Base-by-base conservation (phyloP, 2,888 invertebrate species). In the Latheticus oryzae region DNA sequence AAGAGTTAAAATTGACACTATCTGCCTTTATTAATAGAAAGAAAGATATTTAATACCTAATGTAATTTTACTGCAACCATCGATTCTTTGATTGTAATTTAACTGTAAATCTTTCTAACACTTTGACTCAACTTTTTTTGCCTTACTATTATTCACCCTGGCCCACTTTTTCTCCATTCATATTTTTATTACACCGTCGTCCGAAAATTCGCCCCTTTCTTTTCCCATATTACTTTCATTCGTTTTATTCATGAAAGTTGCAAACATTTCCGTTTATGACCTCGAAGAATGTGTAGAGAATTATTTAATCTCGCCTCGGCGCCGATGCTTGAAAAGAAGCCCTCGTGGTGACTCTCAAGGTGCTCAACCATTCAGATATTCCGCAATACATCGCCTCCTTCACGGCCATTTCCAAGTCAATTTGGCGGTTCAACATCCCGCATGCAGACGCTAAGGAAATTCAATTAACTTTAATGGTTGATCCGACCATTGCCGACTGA, bases 401-500 rank as follows among this genome's bases (percentile, higher is more conserved):
- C 74, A 70, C 72, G 76, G 76, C 78, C 77, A 78, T 78, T 78
- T 78, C 78, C 76, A 77, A 78, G 78, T 79, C 79, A 78, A 79
- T 78, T 78, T 77, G 76, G 76, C 74, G 76, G 75, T 73, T 76
- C 75, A 73, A 74, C 75, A 75, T 75, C 72, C 74, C 73, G 74
- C 76, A 75, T 75, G 76, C 75, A 76, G 77, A 75, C 76, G 75
- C 75, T 69, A 70, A 76, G 79, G 78, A 79, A 81, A 81, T 81
- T 81, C 81, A 81, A 81, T 81, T 81, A 81, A 81, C 79, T 80
- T 81, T 81, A 81, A 81, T 80, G 80, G 80, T 75, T 75, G 78
- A 78, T 77, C 75, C 76, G 73, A 72, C 69, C 73, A 71, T 74
- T 71, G 70, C 72, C 67, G 68, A 62, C 69, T 71, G 69, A 67